These are phyloP conservation scores for Lithobates pipiens DNA, from an alignment of 2,797 vertebrate species.

Conservation along the genomic window DNA sequence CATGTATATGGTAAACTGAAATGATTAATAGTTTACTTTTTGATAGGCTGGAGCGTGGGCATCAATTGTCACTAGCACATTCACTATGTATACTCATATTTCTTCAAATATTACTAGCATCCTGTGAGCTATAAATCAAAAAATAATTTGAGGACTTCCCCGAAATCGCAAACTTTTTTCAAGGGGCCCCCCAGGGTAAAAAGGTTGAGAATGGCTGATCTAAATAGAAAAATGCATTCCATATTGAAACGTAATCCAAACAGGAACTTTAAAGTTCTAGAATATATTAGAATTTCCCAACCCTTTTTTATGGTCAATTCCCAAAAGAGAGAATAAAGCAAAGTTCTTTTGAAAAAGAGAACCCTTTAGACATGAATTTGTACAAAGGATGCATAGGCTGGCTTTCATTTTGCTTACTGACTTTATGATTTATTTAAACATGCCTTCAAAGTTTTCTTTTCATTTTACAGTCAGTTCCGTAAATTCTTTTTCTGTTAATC, in stretches of 20 bases:
- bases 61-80: no score
- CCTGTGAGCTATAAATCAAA: no score
- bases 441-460: constrained; percentile 61
- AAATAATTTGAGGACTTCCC: no score
- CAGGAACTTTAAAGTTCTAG: constrained; percentile 22
- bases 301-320: constrained; percentile 22
- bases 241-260: constrained; percentile 11
- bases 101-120: no score
- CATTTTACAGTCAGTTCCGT: constrained; percentile 44
- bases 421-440: constrained; percentile 58
- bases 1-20: no score
- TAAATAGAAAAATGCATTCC: neutral
- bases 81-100: no score
- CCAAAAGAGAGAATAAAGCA: constrained; percentile 9
- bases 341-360: constrained; percentile 34
- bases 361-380: constrained; percentile 47
- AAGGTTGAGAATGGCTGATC: neutral
- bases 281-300: constrained; percentile 30
- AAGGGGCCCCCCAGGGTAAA: no score
- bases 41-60: no score
- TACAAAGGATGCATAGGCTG: constrained; percentile 50
- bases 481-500: constrained; percentile 55
- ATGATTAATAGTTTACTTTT: no score
- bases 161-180: no score
- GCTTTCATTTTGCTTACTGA: constrained; percentile 54